Percentiles rank a stretch among this genome's conserved stretches.
Conservation (phyloP, 1,140 invertebrate species). For the Procambarus clarkii region DNA sequence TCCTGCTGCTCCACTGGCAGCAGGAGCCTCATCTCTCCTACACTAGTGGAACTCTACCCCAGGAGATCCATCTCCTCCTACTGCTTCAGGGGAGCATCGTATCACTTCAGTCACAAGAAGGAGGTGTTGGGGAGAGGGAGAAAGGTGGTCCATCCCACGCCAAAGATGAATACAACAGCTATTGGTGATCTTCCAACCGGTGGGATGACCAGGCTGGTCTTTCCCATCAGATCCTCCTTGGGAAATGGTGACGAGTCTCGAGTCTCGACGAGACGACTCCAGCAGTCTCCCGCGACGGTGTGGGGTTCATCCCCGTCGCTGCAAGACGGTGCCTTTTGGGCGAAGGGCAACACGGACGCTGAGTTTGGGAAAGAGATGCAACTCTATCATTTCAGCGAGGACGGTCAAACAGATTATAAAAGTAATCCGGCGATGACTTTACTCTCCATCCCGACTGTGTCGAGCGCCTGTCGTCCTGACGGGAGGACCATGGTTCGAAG, state of each 20-base stretch:
- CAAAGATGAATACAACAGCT: not conserved
- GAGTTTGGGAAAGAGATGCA: not conserved
- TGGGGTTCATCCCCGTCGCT: not conserved
- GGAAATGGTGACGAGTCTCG: not conserved
- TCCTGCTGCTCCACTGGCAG: constrained; percentile 32
- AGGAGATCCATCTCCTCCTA: constrained; percentile 42
- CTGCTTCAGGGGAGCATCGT: constrained; percentile 41
- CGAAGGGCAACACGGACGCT: not conserved
- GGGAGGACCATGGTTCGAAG: constrained; percentile 33
- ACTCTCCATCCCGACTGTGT: not conserved
- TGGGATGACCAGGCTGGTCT: not conserved
- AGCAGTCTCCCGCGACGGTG: not conserved
- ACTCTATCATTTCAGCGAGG: not conserved
- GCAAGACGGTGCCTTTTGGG: not conserved
- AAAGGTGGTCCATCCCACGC: not conserved
- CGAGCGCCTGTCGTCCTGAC: not conserved
- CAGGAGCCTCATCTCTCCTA: constrained; percentile 24
- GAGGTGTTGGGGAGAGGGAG: not conserved
- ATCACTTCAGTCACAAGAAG: not conserved
- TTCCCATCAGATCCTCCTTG: not conserved
- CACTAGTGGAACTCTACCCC: not conserved
- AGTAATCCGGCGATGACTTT: not conserved
- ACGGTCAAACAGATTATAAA: not conserved
- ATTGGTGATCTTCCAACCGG: not conserved
- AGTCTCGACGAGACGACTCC: not conserved